A percentile compares a stretch with the other conserved stretches of the same genome.
These are phyloP conservation scores for Brachyptera putata DNA, from an alignment of 2,888 invertebrate species.

Conservation along the genomic window DNA sequence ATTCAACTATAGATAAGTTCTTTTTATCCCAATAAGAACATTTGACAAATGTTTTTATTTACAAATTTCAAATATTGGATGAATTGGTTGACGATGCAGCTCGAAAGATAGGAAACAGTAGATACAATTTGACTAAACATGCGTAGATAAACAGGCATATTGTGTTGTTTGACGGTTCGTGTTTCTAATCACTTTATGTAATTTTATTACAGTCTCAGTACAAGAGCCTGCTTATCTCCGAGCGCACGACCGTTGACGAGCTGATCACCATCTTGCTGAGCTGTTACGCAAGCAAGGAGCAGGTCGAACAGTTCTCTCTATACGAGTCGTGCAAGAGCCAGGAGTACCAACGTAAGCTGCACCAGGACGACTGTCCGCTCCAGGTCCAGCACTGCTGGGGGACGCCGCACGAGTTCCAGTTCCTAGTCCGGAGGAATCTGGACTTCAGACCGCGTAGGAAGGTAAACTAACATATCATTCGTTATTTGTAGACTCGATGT, in stretches of 20 bases:
- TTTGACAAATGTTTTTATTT: no score
- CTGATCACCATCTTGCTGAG: conserved; percentile 76
- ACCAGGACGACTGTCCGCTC: conserved; percentile 80
- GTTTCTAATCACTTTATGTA: no score
- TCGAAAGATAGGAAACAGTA: no score
- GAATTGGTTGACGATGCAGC: no score
- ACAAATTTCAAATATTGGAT: no score
- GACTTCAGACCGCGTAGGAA: conserved; percentile 62
- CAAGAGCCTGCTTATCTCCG: conserved; percentile 85
- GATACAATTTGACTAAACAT: no score
- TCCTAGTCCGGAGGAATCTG: conserved; percentile 76
- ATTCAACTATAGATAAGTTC: no score
- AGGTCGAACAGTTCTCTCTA: conserved; percentile 80
- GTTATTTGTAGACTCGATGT: no score
- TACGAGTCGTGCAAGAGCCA: conserved; percentile 78
- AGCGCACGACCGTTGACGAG: conserved; percentile 84
- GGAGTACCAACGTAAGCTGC: conserved; percentile 82
- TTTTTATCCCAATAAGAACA: no score
- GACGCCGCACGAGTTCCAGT: conserved; percentile 65
- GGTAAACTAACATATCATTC: conserved; percentile 23
- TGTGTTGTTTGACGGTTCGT: no score
- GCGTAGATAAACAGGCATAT: no score
- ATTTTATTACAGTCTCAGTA: conserved; percentile 68
- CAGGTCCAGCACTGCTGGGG: conserved; percentile 72
- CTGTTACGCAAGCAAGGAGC: conserved; percentile 78